Evolutionary conservation across 2,888 invertebrate genomes (phyloP).

Genomic region (Cephus pygmeus): DNA sequence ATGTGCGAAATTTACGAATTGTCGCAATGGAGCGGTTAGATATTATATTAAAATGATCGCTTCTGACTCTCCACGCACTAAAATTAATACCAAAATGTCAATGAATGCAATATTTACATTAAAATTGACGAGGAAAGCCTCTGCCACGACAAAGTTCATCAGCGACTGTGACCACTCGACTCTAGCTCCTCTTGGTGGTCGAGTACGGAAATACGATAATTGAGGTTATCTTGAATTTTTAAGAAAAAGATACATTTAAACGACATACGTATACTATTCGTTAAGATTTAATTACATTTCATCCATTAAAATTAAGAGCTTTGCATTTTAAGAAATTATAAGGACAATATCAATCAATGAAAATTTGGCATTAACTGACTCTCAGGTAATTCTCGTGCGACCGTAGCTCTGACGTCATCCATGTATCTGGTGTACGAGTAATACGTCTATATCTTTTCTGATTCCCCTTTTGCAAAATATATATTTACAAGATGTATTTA

Average conservation of each 20-base stretch:
- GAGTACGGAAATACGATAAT: slow-evolving; percentile 27
- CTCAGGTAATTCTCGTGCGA: slow-evolving; percentile 29
- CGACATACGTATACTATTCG: not conserved
- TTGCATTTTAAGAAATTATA: not conserved
- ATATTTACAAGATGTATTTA: not conserved
- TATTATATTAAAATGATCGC: slow-evolving; percentile 10
- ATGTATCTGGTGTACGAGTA: slow-evolving; percentile 27
- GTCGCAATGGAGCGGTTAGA: slow-evolving; percentile 19
- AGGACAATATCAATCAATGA: not conserved
- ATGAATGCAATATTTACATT: slow-evolving; percentile 55
- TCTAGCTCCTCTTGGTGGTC: slow-evolving; percentile 33
- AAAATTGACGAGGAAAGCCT: slow-evolving; percentile 49
- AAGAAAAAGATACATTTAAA: slow-evolving; percentile 1
- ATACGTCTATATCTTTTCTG: not conserved
- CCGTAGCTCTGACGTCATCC: slow-evolving; percentile 41
- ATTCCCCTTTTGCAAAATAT: not conserved
- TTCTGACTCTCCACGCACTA: slow-evolving; percentile 17
- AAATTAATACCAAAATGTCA: slow-evolving; percentile 25
- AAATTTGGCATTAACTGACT: slow-evolving; percentile 20
- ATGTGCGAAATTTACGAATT: slow-evolving; percentile 27
- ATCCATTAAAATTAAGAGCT: not conserved
- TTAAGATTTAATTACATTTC: not conserved
- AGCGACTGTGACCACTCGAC: slow-evolving; percentile 44
- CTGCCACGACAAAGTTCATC: slow-evolving; percentile 51
- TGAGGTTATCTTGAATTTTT: slow-evolving; percentile 47